phyloP scores from a whole-genome alignment of 2,888 invertebrate species.

The Tyria jacobaeae region DNA sequence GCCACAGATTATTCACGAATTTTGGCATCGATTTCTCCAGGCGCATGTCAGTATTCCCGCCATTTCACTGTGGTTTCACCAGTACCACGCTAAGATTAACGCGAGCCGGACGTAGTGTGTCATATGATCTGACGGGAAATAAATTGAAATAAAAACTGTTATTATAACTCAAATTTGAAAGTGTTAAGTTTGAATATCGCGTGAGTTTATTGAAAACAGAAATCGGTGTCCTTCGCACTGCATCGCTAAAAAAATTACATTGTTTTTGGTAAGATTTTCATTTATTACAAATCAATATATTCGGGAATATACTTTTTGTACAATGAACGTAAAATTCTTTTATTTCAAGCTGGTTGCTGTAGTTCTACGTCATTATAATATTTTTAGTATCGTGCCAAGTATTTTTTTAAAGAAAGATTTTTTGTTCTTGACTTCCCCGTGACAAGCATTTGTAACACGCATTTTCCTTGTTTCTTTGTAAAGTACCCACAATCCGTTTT shows the following conservation, averaged over 20 bases:
- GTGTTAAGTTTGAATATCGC: slow-evolving; percentile 20
- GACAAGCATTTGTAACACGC: no score
- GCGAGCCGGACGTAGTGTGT: slow-evolving; percentile 43
- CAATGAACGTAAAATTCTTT: slow-evolving; percentile 33
- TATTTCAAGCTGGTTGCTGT: slow-evolving; percentile 7
- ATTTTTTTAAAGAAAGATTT: no score
- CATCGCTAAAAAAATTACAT: slow-evolving; percentile 16
- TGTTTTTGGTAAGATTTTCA: slow-evolving; percentile 55
- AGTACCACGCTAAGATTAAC: slow-evolving; percentile 60
- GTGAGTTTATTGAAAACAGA: slow-evolving; percentile 10
- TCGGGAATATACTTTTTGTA: slow-evolving; percentile 50
- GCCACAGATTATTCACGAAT: slow-evolving; percentile 46
- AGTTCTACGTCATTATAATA: no score
- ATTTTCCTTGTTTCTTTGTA: slow-evolving; percentile 3
- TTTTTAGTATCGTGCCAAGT: no score
- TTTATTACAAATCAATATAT: slow-evolving; percentile 58
- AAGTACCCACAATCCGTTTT: background rate
- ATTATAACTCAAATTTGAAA: slow-evolving; percentile 35
- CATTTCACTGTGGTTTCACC: slow-evolving; percentile 44
- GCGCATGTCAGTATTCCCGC: slow-evolving; percentile 80
- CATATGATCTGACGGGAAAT: slow-evolving; percentile 44
- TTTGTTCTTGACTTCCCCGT: no score
- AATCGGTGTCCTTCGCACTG: slow-evolving; percentile 1
- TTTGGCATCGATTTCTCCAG: slow-evolving; percentile 80
- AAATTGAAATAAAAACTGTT: slow-evolving; percentile 38